Evolutionary conservation across 2,797 vertebrate genomes (phyloP).

Genomic region (Phrynocephalus forsythii): DNA sequence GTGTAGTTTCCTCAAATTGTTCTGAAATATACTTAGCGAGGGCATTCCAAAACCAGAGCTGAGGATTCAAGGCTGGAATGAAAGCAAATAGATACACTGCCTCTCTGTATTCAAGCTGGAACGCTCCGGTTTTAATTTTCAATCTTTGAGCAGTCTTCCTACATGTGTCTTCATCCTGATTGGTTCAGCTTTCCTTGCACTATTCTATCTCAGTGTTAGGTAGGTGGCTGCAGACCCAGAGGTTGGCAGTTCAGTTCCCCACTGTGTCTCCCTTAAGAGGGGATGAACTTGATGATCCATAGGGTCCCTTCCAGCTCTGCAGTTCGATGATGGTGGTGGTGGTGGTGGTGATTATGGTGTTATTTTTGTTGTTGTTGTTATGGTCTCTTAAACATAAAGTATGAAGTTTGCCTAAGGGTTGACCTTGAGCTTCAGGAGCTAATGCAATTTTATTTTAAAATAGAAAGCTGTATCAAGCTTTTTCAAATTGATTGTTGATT

Average conservation of each 20-base stretch:
- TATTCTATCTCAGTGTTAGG: background rate
- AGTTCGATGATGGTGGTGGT: no score
- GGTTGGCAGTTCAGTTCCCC: no score
- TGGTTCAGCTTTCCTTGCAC: background rate
- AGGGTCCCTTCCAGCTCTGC: no score
- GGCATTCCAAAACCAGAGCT: background rate
- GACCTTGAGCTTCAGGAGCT: background rate
- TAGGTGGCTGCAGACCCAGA: no score
- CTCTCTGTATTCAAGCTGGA: background rate
- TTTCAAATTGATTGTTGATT: background rate
- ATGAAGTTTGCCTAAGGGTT: background rate
- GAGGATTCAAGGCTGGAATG: background rate
- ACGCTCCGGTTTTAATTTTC: background rate
- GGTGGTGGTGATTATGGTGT: no score
- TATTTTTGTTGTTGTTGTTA: no score
- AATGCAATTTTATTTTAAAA: background rate
- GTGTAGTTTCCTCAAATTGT: background rate
- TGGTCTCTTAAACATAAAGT: background rate
- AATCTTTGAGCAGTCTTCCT: slow-evolving; percentile 4
- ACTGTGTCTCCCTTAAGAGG: no score
- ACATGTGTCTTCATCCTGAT: background rate
- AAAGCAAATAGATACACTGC: background rate
- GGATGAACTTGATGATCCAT: no score
- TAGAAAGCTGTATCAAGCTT: background rate
- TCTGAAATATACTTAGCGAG: background rate